These are phyloP conservation scores for Ornithorhynchus anatinus DNA, from an alignment of 2,113 vertebrate genomes.

Conservation along the genomic window DNA sequence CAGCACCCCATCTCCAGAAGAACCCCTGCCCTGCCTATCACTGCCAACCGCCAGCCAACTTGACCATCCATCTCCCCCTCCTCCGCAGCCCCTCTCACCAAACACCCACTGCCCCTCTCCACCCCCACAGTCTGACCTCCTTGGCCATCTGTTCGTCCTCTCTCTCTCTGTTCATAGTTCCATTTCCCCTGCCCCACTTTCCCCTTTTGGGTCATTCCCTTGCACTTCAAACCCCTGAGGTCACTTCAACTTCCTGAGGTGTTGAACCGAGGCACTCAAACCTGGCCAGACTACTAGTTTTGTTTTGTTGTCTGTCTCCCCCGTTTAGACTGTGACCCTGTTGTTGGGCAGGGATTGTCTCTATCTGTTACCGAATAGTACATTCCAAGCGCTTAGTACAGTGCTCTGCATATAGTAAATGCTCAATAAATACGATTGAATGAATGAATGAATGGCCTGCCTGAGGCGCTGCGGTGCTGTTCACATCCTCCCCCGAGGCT, in stretches of 20 bases:
- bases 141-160: background rate
- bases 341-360: background rate
- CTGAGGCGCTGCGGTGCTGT: too few species aligned
- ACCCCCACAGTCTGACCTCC: background rate
- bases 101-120: background rate
- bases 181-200: background rate
- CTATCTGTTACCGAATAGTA: slow-evolving; percentile 16
- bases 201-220: background rate
- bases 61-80: too few species aligned
- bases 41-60: too few species aligned
- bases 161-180: background rate
- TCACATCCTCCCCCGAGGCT: too few species aligned
- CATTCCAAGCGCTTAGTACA: too few species aligned
- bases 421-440: too few species aligned
- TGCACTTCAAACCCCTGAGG: background rate
- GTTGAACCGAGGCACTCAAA: too few species aligned
- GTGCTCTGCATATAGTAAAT: too few species aligned
- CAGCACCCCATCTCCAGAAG: too few species aligned
- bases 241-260: background rate
- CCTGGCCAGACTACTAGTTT: too few species aligned
- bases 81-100: background rate
- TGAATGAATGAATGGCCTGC: too few species aligned
- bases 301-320: slow-evolving; percentile 10
- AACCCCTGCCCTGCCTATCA: too few species aligned
- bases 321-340: background rate